Evolutionary conservation across 2,113 vertebrate species (phyloP).

Genomic region (Cyphomyrus plagiostoma): DNA sequence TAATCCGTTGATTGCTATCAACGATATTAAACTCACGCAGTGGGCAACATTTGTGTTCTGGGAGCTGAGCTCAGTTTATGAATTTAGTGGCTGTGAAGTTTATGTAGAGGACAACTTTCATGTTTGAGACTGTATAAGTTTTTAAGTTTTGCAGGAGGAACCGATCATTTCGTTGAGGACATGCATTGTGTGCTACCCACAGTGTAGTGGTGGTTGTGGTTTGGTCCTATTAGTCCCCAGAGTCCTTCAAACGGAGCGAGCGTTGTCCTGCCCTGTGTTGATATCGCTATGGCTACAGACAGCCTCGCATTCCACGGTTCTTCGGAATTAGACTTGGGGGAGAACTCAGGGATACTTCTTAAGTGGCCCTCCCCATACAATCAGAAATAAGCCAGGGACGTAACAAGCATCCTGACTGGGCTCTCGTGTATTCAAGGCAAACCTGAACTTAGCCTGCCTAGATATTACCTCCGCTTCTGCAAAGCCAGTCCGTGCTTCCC

Average conservation of each 20-base stretch:
- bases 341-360: slow-evolving; percentile 23
- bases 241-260: background rate
- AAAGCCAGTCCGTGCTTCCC: background rate
- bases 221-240: background rate
- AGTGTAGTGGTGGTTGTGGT: background rate
- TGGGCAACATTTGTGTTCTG: background rate
- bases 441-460: background rate
- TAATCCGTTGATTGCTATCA: background rate
- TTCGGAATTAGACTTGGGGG: slow-evolving; percentile 19
- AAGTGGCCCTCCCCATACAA: slow-evolving; percentile 2
- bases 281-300: slow-evolving; percentile 25
- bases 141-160: background rate
- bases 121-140: background rate
- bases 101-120: background rate
- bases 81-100: background rate
- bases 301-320: slow-evolving; percentile 19
- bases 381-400: background rate
- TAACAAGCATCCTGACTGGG: background rate
- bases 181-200: background rate
- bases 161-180: background rate
- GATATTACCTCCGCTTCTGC: background rate
- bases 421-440: background rate
- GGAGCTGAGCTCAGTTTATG: background rate
- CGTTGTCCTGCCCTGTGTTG: slow-evolving; percentile 1
- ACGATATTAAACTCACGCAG: background rate